Conservation (phyloP, 2,797 vertebrate genomes). For the Neomorphus geoffroyi region DNA sequence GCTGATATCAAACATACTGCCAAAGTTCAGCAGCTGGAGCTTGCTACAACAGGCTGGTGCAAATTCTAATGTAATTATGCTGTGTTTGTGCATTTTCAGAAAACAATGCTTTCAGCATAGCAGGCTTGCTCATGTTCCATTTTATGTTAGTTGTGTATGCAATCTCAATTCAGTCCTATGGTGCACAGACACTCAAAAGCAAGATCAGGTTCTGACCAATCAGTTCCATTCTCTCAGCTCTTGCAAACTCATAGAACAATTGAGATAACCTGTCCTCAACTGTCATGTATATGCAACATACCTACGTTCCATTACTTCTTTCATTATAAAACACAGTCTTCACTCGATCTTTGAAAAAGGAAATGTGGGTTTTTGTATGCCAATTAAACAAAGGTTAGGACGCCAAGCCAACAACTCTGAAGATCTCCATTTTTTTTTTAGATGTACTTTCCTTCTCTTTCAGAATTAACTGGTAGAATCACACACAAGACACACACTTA, state of each 20-base stretch:
- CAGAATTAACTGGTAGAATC: not conserved
- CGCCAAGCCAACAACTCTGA: not conserved
- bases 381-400: not conserved
- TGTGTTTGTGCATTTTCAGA: not conserved
- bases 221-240: not conserved
- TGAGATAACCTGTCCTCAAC: not conserved
- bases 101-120: not conserved
- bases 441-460: not conserved
- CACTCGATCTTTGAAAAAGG: not conserved
- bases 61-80: not conserved
- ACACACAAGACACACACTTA: not conserved
- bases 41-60: not conserved
- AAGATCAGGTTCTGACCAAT: not conserved
- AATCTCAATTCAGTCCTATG: not conserved
- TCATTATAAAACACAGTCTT: not conserved
- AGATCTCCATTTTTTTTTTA: not conserved
- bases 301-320: not conserved
- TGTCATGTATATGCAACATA: not conserved
- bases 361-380: not conserved
- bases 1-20: not conserved
- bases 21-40: not conserved
- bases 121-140: not conserved
- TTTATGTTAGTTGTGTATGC: not conserved
- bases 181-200: not conserved
- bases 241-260: not conserved